Evolutionary conservation across 2,888 invertebrate species (phyloP).

Genomic region (Caenorhabditis sp.): DNA sequence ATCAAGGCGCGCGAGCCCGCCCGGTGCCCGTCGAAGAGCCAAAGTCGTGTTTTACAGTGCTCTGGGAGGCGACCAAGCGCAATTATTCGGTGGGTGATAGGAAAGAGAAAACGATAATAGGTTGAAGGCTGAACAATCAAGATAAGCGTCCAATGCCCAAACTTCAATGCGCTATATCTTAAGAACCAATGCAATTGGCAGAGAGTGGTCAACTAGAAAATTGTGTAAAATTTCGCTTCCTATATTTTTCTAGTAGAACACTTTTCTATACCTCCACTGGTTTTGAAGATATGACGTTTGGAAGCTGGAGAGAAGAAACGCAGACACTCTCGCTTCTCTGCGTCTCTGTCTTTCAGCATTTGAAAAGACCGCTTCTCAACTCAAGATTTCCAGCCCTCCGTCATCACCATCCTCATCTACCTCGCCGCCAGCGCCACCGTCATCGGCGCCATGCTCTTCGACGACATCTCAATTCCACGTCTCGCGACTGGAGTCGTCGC

Average conservation of each 20-base stretch:
- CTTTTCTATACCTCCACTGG: too few species aligned
- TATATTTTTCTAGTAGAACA: too few species aligned
- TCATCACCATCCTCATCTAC: slow-evolving; percentile 5
- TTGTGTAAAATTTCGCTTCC: too few species aligned
- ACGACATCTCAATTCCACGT: slow-evolving; percentile 30
- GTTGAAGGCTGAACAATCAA: not conserved
- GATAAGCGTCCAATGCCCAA: not conserved
- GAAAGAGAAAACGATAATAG: too few species aligned
- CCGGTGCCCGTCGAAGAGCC: not conserved
- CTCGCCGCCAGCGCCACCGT: slow-evolving; percentile 10
- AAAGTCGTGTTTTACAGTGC: not conserved
- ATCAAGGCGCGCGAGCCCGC: too few species aligned
- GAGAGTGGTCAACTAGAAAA: too few species aligned
- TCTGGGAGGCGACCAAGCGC: not conserved
- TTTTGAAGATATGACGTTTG: too few species aligned
- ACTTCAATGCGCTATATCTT: not conserved
- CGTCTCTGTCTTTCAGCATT: too few species aligned
- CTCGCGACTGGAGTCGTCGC: slow-evolving; percentile 10
- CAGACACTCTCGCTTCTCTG: too few species aligned
- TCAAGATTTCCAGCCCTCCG: slow-evolving; percentile 19
- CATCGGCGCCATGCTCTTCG: slow-evolving; percentile 17
- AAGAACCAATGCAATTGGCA: too few species aligned
- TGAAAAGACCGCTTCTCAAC: too few species aligned
- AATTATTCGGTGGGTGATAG: not conserved
- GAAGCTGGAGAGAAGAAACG: too few species aligned